These are phyloP conservation scores for Xerus inauris DNA, from an alignment of 2,113 vertebrate species.

Conservation along the genomic window DNA sequence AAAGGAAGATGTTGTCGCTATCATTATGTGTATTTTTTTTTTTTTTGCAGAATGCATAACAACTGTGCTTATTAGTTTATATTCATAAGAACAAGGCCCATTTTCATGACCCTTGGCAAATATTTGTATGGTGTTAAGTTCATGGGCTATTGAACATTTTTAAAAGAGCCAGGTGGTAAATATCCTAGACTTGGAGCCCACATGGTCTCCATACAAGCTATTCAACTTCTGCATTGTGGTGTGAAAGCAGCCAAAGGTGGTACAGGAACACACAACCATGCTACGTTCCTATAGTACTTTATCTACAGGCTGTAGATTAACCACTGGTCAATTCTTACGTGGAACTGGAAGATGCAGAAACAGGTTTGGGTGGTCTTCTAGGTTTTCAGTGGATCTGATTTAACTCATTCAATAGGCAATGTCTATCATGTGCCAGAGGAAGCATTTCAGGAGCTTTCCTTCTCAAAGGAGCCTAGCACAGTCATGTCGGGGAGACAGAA, in stretches of 20 bases:
- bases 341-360: not conserved
- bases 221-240: not conserved
- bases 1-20: not conserved
- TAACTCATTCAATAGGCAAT: not conserved
- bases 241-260: not conserved
- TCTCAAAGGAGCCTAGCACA: not conserved
- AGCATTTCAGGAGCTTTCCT: not conserved
- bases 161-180: not conserved
- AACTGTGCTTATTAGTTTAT: not conserved
- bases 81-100: not conserved
- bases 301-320: not conserved
- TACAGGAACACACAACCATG: rapidly evolving
- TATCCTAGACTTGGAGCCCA: not conserved
- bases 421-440: not conserved
- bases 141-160: not conserved
- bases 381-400: not conserved
- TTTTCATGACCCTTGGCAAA: not conserved
- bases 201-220: not conserved
- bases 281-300: not conserved
- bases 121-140: not conserved
- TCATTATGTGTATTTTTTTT: not conserved
- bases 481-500: not conserved
- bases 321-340: not conserved
- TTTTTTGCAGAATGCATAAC: constrained; percentile 2
- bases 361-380: not conserved